A percentile compares a stretch with the other conserved stretches of the same genome.
Evolutionary conservation across 2,797 vertebrate species (phyloP).

Genomic region (Sebastes oblongus): DNA sequence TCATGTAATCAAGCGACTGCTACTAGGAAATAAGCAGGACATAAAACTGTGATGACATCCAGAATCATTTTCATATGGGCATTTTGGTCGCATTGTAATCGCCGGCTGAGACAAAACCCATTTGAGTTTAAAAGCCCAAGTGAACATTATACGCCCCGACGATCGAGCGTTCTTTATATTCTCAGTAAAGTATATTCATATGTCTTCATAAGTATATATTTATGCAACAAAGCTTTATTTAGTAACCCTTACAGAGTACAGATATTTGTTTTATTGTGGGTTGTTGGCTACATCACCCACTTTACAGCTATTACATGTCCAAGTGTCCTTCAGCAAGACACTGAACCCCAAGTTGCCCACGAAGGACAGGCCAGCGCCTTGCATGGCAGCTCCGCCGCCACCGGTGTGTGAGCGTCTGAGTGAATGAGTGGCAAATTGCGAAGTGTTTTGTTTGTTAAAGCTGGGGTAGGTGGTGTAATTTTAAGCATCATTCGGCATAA

Average conservation of each 20-base stretch:
- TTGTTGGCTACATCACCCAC: constrained; percentile 6
- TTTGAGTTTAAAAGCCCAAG: constrained; percentile 34
- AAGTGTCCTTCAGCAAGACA: constrained; percentile 20
- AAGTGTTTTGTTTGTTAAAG: background rate
- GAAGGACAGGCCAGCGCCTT: background rate
- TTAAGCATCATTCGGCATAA: no score
- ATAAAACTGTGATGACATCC: constrained; percentile 32
- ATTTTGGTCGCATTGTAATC: constrained; percentile 17
- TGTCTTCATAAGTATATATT: background rate
- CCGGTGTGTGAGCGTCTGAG: background rate
- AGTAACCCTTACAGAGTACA: constrained; percentile 10
- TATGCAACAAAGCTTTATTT: background rate
- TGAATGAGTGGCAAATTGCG: background rate
- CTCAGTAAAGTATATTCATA: constrained; percentile 11
- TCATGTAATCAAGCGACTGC: constrained; percentile 39
- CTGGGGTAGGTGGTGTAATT: no score
- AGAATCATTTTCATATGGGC: constrained; percentile 27
- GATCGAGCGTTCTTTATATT: constrained; percentile 26
- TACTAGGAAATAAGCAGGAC: constrained; percentile 35
- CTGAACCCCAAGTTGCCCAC: background rate
- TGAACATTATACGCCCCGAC: constrained; percentile 8
- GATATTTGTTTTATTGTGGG: constrained; percentile 10
- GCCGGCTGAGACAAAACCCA: constrained; percentile 20
- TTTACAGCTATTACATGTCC: constrained; percentile 12
- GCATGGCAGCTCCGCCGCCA: background rate